Evolutionary conservation across 2,888 invertebrate species (phyloP).

Genomic region (Rhamphomyia laevipes): DNA sequence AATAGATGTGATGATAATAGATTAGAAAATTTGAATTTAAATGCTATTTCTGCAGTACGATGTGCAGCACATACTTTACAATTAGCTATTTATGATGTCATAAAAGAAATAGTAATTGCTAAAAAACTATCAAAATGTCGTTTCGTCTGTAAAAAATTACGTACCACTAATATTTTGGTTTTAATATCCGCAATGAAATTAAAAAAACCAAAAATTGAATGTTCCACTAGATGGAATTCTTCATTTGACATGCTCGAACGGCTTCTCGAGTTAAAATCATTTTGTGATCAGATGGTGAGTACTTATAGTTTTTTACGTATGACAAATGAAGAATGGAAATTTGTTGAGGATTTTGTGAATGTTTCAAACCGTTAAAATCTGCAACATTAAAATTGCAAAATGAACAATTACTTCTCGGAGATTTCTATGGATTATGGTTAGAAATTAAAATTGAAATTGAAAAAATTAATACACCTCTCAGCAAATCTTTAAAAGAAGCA

Average conservation of each 20-base stretch:
- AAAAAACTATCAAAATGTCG: too few species aligned
- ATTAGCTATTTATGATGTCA: background rate
- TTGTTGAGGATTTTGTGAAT: too few species aligned
- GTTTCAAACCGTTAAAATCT: too few species aligned
- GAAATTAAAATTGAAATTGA: background rate
- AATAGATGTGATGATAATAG: too few species aligned
- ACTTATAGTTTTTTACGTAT: too few species aligned
- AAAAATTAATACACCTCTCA: background rate
- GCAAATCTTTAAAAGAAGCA: background rate
- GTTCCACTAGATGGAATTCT: too few species aligned
- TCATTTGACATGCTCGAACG: too few species aligned
- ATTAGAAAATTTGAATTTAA: background rate
- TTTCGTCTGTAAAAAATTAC: too few species aligned
- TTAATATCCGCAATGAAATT: background rate
- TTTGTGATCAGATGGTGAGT: background rate
- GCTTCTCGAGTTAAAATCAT: background rate
- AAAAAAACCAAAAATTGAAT: too few species aligned
- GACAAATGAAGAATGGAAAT: too few species aligned
- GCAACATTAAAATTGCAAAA: too few species aligned
- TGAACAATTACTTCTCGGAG: background rate
- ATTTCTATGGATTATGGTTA: background rate
- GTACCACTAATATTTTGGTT: background rate
- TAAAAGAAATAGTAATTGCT: background rate
- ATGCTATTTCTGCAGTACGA: background rate
- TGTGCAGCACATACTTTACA: constrained; percentile 3